Percentiles rank a stretch among this genome's conserved stretches.
Evolutionary conservation across 2,797 vertebrate species (phyloP).

Genomic region (Gymnodraco acuticeps): DNA sequence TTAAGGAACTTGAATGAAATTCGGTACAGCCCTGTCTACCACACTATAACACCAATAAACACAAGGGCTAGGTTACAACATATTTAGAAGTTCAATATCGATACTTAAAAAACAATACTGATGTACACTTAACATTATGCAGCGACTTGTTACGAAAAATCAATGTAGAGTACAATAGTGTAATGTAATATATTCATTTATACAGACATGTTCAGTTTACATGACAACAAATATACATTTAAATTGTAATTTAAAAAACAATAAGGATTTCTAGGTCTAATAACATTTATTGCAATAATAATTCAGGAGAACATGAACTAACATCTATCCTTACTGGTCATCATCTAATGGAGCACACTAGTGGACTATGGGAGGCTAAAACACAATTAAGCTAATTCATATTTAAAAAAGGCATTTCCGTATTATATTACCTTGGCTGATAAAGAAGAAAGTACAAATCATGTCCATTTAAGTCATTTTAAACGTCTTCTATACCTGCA

Average conservation of each 20-base stretch:
- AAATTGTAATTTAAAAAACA: no score
- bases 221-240: no score
- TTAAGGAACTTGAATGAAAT: no score
- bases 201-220: neutral
- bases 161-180: no score
- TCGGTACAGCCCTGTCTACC: neutral
- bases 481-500: conserved; percentile 75
- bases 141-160: neutral
- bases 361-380: conserved; percentile 36
- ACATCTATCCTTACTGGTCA: conserved; percentile 13
- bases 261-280: no score
- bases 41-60: conserved; percentile 23
- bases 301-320: neutral
- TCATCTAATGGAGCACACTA: conserved; percentile 26
- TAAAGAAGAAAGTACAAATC: conserved; percentile 52
- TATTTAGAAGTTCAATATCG: conserved; percentile 22
- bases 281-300: neutral
- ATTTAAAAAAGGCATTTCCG: conserved; percentile 1
- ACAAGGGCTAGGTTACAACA: neutral
- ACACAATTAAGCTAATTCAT: conserved; percentile 36
- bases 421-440: conserved; percentile 68
- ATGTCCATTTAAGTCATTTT: conserved; percentile 62
- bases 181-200: no score
- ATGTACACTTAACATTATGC: neutral
- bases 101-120: conserved; percentile 17